Base-by-base conservation (phyloP, 2,113 vertebrate species). In the Lutjanus erythropterus region DNA sequence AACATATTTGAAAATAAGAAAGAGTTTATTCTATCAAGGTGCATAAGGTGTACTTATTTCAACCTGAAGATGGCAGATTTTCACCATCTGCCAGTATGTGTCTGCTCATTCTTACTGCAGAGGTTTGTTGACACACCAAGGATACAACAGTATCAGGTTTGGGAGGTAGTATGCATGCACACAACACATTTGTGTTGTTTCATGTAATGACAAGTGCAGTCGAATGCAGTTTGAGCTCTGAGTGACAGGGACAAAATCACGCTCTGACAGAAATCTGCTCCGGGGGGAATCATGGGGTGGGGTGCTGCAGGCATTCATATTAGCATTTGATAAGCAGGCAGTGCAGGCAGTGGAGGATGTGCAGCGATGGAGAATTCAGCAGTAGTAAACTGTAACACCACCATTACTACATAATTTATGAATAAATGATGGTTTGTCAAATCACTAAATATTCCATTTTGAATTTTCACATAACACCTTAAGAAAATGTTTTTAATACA, bases 41-140 rank as follows among this genome's bases (percentile, higher is more conserved):
- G 27, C 12, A 61, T 6, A 9, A 60, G 78, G 9, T 70, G 39
- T 58, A 44, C 27, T 29, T 1, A 23, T 1, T 87, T 66, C 55
- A 61, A 35, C 89, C 90, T 75, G 78, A 61, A 94, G 93, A 72
- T 85, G 92, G 87, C 92, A 80, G 27, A 71, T 66, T 89, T 80
- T 56, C 37, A 69, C 55, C 64, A 49, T 39, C 23, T n/a, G 19
- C 35, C 52, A 33, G 72, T 53, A 3, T 3, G 0, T 9, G 3
- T 19, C 25, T 42, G 68, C 19, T 53, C 3, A 16, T 23, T 65
- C 11, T 53, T n/a, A 74, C 78, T 80, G 83, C 81, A 80, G 79
- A 79, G 72, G 49, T 82, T 72, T 65, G 29, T 4, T 84, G 52
- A 56, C 73, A 47, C 69, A 60, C 35, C 39, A 37, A 25, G 25